A percentile compares a stretch with the other conserved stretches of the same genome.
Evolutionary conservation across 2,797 vertebrate genomes (phyloP).

Genomic region (Pogoniulus pusillus): DNA sequence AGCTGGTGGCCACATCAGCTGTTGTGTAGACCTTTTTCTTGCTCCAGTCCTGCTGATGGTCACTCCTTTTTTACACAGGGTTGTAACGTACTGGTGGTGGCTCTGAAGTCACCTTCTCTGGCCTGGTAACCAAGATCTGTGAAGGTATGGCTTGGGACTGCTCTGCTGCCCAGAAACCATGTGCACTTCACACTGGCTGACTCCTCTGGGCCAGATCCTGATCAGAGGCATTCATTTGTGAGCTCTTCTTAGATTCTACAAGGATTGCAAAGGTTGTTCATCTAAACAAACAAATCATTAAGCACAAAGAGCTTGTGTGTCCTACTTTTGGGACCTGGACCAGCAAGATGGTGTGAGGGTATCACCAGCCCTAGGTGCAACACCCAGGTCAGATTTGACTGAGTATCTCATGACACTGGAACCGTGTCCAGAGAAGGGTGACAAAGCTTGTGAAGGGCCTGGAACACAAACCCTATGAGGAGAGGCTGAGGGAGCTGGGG

Average conservation of each 20-base stretch:
- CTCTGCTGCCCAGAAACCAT: background rate
- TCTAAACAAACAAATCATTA: background rate
- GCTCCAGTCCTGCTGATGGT: rapidly evolving
- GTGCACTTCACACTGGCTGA: rapidly evolving
- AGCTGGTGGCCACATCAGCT: background rate
- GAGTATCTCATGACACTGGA: background rate
- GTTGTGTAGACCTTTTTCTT: background rate
- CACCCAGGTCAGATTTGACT: background rate
- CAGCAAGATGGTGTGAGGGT: too few species aligned
- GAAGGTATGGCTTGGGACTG: background rate
- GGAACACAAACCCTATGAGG: too few species aligned
- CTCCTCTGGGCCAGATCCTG: too few species aligned
- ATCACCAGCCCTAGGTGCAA: background rate
- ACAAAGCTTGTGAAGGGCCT: too few species aligned
- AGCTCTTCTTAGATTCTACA: background rate
- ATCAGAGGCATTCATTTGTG: rapidly evolving
- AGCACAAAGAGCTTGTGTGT: background rate
- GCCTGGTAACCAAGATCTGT: background rate
- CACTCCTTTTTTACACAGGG: background rate
- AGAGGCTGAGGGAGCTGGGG: too few species aligned
- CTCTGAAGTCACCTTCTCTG: background rate
- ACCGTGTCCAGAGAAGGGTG: too few species aligned
- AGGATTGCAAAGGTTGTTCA: background rate
- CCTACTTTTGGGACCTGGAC: background rate
- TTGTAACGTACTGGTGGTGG: background rate